These are phyloP conservation scores for Sebastes flavidus DNA, from an alignment of 2,797 vertebrate species.

Conservation along the genomic window DNA sequence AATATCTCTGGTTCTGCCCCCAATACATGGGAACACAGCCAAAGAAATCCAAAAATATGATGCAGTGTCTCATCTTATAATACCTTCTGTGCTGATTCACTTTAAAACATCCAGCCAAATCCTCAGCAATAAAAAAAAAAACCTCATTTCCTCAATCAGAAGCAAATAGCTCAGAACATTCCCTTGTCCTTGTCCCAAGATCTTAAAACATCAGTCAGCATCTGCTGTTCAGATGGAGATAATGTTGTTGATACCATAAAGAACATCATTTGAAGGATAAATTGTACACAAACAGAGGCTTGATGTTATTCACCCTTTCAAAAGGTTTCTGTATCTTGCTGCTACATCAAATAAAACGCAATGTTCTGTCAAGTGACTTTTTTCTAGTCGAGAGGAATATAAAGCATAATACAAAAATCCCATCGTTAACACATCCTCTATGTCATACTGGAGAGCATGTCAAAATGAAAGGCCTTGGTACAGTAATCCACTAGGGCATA, in stretches of 20 bases:
- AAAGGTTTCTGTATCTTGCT: not conserved
- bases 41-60: constrained; percentile 40
- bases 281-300: not conserved
- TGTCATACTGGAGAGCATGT: constrained; percentile 34
- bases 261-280: not conserved
- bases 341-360: constrained; percentile 45
- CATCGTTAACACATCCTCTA: constrained; percentile 13
- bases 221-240: not conserved
- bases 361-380: constrained; percentile 30
- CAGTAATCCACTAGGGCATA: constrained; percentile 13
- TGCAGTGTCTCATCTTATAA: constrained; percentile 33
- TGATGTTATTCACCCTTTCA: not conserved
- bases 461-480: constrained; percentile 19
- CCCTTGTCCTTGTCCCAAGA: not conserved
- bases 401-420: constrained; percentile 24
- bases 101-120: constrained; percentile 41
- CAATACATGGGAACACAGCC: constrained; percentile 23
- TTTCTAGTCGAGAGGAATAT: constrained; percentile 31
- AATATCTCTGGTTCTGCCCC: constrained; percentile 23
- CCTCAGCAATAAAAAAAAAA: not conserved
- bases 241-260: not conserved
- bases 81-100: constrained; percentile 29
- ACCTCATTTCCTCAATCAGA: not conserved
- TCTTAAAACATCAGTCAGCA: not conserved
- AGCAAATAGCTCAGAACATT: not conserved